Base-by-base conservation (phyloP, 2,888 invertebrate genomes). In the Griposia aprilina region DNA sequence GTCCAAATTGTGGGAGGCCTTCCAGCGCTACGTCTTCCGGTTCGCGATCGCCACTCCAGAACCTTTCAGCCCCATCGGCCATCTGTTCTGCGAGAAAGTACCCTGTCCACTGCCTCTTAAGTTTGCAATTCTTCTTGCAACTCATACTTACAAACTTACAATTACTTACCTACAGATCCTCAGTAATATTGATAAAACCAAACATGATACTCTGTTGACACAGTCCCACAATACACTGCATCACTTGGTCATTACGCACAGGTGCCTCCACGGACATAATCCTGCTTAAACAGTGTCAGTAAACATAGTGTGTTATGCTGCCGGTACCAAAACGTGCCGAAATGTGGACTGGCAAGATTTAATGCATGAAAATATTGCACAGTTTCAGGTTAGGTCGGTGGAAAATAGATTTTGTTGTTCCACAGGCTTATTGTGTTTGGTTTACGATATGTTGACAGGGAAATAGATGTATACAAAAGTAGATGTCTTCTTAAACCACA, bases 341-440 rank as follows among this genome's bases (percentile, higher is more conserved):
- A 85, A 57, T 74, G 55, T 63, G 23, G 17, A 68, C 80, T 23
- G 36, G 59, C 30, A 62, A 78, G 86, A 85, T 85, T 85, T 76
- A 73, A 74, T 66, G 57, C 65, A 65, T 41, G 82, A 73, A 84
- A 83, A 80, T 84, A 65, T 68, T 74, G 36, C 23, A 57, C 26
- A 71, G 59, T 70, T 84, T 65, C 59, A n/a, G 50, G 59, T 36
- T 13, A 41, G 36, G 36, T 45, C 10, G 45, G 10, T 55, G n/a
- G 59, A 17, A 70, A 66, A 66, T 71, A 5, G 8, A 75, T 63
- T 55, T n/a, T 36, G 11, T 13, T 57, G 62, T 69, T 63, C 26
- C n/a, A 59, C 62, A 76, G 62, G 69, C 83, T 65, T 67, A 17
- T 52, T 50, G 59, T 30, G 17, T 57, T 26, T 26, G 4, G 6